Conservation (phyloP, 2,113 vertebrate genomes). For the Reinhardtius hippoglossoides region DNA sequence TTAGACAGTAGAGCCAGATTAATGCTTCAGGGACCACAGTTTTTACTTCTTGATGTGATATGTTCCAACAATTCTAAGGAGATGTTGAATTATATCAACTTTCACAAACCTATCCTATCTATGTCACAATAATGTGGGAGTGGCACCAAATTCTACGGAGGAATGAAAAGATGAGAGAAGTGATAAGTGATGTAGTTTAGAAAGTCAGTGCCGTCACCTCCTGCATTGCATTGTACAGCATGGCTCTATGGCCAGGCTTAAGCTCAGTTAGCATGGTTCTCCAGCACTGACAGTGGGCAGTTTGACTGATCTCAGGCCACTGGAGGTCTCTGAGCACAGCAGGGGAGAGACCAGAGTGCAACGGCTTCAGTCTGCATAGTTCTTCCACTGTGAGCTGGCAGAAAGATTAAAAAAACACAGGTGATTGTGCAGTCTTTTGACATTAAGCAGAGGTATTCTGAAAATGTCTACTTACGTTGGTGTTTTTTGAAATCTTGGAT, state of each 20-base stretch:
- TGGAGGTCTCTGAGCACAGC: constrained; percentile 79
- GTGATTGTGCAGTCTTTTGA: neutral
- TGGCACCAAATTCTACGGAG: neutral
- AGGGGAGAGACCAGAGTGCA: constrained; percentile 84
- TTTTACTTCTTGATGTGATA: neutral
- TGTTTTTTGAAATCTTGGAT: constrained; percentile 79
- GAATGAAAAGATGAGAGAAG: constrained; percentile 6
- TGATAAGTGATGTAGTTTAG: constrained; percentile 1
- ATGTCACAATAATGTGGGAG: neutral
- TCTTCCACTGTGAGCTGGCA: constrained; percentile 76
- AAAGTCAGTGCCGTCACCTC: constrained; percentile 76
- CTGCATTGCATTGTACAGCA: constrained; percentile 82
- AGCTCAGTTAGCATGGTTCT: constrained; percentile 80
- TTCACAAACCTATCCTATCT: neutral
- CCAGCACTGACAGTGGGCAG: constrained; percentile 84
- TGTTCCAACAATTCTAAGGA: neutral
- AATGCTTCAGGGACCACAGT: neutral
- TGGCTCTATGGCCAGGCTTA: constrained; percentile 83
- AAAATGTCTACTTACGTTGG: constrained; percentile 81
- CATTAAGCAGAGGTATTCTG: constrained; percentile 13
- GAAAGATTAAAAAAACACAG: constrained; percentile 28
- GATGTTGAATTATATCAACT: neutral
- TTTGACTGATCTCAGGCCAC: constrained; percentile 68
- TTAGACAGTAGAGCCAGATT: neutral
- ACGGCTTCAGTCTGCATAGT: constrained; percentile 82